phyloP scores from a whole-genome alignment of 2,797 vertebrate species.

The Lagodon rhomboides region DNA sequence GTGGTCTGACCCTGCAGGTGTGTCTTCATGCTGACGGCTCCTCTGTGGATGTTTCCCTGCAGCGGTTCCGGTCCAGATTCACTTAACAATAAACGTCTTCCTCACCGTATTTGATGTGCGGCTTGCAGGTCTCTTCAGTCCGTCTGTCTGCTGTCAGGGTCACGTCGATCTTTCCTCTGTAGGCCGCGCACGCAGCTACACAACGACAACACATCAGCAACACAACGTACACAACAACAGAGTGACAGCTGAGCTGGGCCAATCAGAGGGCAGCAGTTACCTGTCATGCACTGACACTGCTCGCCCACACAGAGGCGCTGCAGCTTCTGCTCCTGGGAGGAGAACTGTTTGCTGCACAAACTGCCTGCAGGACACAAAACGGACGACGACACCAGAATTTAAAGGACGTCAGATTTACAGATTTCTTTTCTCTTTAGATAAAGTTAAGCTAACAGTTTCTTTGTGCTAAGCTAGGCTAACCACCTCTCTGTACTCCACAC shows the following conservation, averaged over 20 bases:
- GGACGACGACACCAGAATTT: fast-evolving
- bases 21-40: no score
- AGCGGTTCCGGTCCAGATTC: no score
- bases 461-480: constrained; percentile 18
- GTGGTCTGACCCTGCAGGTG: no score
- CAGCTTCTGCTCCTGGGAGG: constrained; percentile 83
- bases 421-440: no score
- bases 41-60: no score
- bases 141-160: constrained; percentile 77
- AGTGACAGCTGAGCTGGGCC: neutral
- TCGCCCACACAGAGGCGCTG: constrained; percentile 88
- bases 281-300: constrained; percentile 92
- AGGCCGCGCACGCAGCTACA: constrained; percentile 65
- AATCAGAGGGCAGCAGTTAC: constrained; percentile 64
- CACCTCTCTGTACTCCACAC: neutral
- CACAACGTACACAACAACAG: neutral
- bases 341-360: constrained; percentile 88
- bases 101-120: constrained; percentile 72
- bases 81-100: neutral
- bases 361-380: constrained; percentile 80
- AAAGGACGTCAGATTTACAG: neutral
- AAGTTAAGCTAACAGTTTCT: neutral
- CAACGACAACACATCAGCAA: neutral
- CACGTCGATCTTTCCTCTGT: constrained; percentile 64
- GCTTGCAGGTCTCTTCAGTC: constrained; percentile 47